Evolutionary conservation across 1,140 invertebrate species (phyloP), one percentile per base, ranked within the genome.

Genomic region (Spodoptera litura): DNA sequence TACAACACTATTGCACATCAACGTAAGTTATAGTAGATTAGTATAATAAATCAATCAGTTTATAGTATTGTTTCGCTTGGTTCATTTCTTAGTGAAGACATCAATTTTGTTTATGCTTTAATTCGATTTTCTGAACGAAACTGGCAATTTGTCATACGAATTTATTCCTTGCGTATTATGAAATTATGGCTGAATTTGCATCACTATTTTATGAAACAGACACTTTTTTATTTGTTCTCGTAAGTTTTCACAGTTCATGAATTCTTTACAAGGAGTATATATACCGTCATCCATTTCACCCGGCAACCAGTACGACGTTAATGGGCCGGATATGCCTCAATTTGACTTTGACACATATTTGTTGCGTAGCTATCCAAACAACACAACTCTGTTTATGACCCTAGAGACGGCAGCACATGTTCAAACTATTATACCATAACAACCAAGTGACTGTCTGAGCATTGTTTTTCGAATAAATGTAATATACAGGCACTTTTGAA

Each of bases 1-100:
- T 51, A 35, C 73, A 75, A 75, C 73, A 77, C 74, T 79, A 78
- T 81, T 72, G 80, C 80, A 82, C 80, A 71, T 27, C 81, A 82
- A 82, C 80, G 78, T 80, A 80, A 83, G 80, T 80, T 51, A 55
- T 27, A 9, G 66, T 73, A 73, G 56, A 59, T 31, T 12, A 44
- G 61, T 51, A 3, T 49, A 61, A 61, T 27, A 51, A n/a, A 15
- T 44, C 38, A 35, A 35, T 20, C 38, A 13, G 44, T 53, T 51
- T 51, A n/a, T 51, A 44, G 38, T 61, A 20, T 59, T 44, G 25
- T 74, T 74, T 74, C 51, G 56, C 56, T 74, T 74, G 56, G 38
- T 35, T 1, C 12, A 11, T 74, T 61, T 13, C 9, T 38, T 62
- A n/a, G n/a, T 38, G 9, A 2, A 11, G 38, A 9, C 38, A 44